These are phyloP conservation scores for Campoletis raptor DNA, from an alignment of 2,888 invertebrate genomes.

Conservation along the genomic window DNA sequence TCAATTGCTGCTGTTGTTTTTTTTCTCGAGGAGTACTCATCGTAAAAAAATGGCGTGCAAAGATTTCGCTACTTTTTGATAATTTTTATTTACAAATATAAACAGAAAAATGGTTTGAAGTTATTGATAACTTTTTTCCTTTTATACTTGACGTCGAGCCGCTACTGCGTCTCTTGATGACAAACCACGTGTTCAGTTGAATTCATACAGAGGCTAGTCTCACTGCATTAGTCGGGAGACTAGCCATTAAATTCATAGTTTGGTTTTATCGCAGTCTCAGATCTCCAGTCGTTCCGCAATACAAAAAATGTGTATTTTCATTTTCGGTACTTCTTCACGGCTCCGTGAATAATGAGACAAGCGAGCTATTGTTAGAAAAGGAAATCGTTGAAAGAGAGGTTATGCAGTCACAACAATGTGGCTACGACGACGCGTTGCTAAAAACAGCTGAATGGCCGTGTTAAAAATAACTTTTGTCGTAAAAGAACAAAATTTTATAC, in stretches of 20 bases:
- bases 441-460: neutral
- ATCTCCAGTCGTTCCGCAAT: slow-evolving; percentile 1
- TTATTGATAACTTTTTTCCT: too few species aligned
- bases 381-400: slow-evolving; percentile 5
- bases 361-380: slow-evolving; percentile 1
- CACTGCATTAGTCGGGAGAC: too few species aligned
- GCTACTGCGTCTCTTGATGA: too few species aligned
- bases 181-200: slow-evolving; percentile 13
- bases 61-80: neutral
- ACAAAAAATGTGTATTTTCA: slow-evolving; percentile 2
- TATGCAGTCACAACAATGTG: slow-evolving; percentile 2
- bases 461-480: neutral
- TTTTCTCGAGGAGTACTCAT: slow-evolving; percentile 74
- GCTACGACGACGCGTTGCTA: neutral
- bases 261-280: neutral
- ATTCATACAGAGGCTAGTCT: neutral
- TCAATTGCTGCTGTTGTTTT: slow-evolving; percentile 74
- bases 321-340: neutral
- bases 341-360: slow-evolving; percentile 5
- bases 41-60: neutral
- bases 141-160: too few species aligned
- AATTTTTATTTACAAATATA: neutral
- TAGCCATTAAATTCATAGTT: neutral
- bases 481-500: neutral
- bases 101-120: neutral